A percentile compares a stretch with the other conserved stretches of the same genome.
These are phyloP conservation scores for Pyrochroa serraticornis DNA, from an alignment of 2,888 invertebrate species.

Conservation along the genomic window DNA sequence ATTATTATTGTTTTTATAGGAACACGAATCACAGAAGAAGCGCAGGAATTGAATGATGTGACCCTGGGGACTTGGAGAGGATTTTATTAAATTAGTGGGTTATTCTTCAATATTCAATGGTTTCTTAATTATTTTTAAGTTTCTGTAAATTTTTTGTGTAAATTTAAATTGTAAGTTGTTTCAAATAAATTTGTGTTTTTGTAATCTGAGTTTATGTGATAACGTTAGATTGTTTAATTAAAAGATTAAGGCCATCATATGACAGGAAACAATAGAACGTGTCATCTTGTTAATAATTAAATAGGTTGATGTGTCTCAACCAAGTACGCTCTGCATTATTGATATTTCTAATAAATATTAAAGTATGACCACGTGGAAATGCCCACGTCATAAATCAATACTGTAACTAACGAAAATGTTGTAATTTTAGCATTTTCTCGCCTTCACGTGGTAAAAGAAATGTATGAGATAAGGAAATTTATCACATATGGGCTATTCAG, in stretches of 20 bases:
- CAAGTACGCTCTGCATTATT: no score
- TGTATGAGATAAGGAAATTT: no score
- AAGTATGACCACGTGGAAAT: constrained; percentile 13
- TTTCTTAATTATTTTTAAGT: constrained; percentile 14
- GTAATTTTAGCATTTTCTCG: no score
- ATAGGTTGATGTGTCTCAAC: no score
- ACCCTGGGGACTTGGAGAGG: background rate
- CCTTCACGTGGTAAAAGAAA: no score
- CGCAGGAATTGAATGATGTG: constrained; percentile 47
- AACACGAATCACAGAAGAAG: constrained; percentile 55
- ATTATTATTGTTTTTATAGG: constrained; percentile 47
- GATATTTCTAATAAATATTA: constrained; percentile 10
- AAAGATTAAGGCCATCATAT: background rate
- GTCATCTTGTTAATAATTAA: no score
- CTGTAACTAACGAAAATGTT: no score
- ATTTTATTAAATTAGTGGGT: constrained; percentile 26
- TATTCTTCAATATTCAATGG: constrained; percentile 13
- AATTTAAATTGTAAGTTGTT: constrained; percentile 14
- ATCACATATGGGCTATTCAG: no score
- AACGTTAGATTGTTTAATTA: background rate
- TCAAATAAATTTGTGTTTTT: constrained; percentile 4
- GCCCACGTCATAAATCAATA: constrained; percentile 8
- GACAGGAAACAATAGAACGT: no score
- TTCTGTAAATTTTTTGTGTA: constrained; percentile 19
- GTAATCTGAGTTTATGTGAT: background rate